A percentile compares a stretch with the other conserved stretches of the same genome.
These are phyloP conservation scores for Melieria crassipennis DNA, from an alignment of 2,888 invertebrate genomes.

Conservation along the genomic window DNA sequence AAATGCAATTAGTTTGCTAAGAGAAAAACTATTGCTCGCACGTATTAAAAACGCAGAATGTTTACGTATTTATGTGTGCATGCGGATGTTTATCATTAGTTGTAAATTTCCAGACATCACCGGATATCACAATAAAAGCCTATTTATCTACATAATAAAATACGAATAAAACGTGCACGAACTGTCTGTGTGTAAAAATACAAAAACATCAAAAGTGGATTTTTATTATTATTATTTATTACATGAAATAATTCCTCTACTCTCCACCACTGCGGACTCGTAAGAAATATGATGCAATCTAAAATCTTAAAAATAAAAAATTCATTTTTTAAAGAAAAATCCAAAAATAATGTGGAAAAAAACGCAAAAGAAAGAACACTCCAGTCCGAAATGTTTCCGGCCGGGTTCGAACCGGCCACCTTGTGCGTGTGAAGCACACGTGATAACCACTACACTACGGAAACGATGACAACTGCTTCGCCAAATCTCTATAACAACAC, in stretches of 20 bases:
- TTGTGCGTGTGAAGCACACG: slow-evolving; percentile 61
- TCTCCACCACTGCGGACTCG: neutral
- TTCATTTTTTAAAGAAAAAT: neutral
- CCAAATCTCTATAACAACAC: neutral
- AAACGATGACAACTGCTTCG: slow-evolving; percentile 26
- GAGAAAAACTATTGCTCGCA: too few relatives aligned
- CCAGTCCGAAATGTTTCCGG: slow-evolving; percentile 48
- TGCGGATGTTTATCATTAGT: too few relatives aligned
- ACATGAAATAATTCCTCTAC: neutral
- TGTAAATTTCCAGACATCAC: too few relatives aligned
- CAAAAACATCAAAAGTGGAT: too few relatives aligned
- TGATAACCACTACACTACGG: slow-evolving; percentile 56
- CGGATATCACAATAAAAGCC: too few relatives aligned
- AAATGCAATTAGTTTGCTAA: too few relatives aligned
- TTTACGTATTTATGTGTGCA: too few relatives aligned
- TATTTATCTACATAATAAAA: too few relatives aligned
- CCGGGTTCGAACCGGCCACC: slow-evolving; percentile 59
- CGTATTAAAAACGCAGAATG: too few relatives aligned
- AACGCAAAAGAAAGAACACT: neutral
- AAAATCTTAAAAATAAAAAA: neutral
- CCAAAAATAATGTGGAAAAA: neutral
- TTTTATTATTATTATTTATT: neutral
- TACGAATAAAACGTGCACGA: too few relatives aligned
- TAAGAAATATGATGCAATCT: neutral
- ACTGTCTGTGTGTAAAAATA: too few relatives aligned